Evolutionary conservation across 2,113 vertebrate genomes (phyloP).

Genomic region (Microcebus lehilahytsara): DNA sequence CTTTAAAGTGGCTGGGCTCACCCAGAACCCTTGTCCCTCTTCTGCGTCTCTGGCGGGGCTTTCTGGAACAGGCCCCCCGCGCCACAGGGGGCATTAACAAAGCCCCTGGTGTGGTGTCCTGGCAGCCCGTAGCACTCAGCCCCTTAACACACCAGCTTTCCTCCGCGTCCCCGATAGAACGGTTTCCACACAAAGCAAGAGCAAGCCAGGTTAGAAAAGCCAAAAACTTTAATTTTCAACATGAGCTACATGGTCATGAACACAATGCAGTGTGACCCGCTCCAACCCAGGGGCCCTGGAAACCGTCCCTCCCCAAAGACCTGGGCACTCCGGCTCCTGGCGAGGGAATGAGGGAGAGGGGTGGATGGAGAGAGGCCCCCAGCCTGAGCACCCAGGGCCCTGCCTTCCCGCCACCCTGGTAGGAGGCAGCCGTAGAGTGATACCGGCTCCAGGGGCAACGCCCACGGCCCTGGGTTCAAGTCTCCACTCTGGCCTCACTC

Average conservation of each 20-base stretch:
- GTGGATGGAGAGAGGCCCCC: background rate
- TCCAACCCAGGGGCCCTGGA: constrained; percentile 18
- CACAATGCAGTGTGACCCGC: constrained; percentile 63
- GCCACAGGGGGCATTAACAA: background rate
- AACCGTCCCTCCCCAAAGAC: constrained; percentile 48
- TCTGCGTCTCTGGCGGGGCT: background rate
- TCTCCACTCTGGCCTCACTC: constrained; percentile 12
- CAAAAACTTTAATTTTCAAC: constrained; percentile 81
- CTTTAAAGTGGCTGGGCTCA: background rate
- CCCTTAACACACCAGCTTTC: background rate
- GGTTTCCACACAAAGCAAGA: background rate
- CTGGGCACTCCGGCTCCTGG: constrained; percentile 11
- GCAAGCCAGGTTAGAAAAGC: constrained; percentile 72
- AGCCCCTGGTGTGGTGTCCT: background rate
- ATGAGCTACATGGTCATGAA: constrained; percentile 77
- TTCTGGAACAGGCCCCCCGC: background rate
- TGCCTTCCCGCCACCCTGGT: background rate
- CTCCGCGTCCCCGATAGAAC: background rate
- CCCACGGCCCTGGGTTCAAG: background rate
- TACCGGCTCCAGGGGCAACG: background rate
- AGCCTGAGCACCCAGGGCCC: background rate
- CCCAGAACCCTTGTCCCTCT: background rate
- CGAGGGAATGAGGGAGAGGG: constrained; percentile 7
- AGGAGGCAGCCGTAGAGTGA: background rate
- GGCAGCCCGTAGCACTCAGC: too few species aligned